Evolutionary conservation across 2,113 vertebrate genomes (phyloP).

Genomic region (Columba janthina): DNA sequence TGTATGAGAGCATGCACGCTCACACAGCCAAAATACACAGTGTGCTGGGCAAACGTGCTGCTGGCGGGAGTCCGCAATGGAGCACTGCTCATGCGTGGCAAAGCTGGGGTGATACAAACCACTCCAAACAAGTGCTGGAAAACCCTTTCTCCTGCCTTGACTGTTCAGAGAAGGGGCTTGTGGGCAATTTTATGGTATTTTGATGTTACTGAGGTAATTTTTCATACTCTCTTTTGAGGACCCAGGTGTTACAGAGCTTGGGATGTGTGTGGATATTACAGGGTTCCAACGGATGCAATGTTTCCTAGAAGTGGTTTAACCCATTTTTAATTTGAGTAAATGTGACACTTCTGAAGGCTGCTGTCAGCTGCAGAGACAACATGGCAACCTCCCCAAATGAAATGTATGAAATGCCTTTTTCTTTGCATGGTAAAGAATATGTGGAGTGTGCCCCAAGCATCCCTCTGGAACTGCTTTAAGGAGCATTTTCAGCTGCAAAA

Average conservation of each 20-base stretch:
- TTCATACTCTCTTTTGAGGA: background rate
- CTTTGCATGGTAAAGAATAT: background rate
- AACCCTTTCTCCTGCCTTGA: background rate
- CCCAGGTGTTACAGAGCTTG: background rate
- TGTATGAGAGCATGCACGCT: accelerated
- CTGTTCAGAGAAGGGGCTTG: background rate
- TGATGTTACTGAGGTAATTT: background rate
- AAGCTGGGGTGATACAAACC: background rate
- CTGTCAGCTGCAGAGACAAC: background rate
- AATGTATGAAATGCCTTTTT: background rate
- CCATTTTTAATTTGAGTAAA: background rate
- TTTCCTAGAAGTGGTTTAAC: background rate
- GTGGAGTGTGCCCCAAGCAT: background rate
- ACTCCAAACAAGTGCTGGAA: background rate
- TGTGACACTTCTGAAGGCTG: background rate
- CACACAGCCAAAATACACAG: accelerated
- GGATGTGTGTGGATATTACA: background rate
- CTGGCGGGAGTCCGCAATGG: background rate
- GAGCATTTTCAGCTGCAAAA: background rate
- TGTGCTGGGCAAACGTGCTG: accelerated
- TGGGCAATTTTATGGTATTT: background rate
- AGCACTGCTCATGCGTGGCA: background rate
- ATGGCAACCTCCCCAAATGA: background rate
- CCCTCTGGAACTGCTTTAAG: background rate
- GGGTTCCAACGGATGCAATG: background rate